Percentiles rank a stretch among this genome's conserved stretches.
phyloP scores from a whole-genome alignment of 1,140 invertebrate species.

The Ceratina australensis region DNA sequence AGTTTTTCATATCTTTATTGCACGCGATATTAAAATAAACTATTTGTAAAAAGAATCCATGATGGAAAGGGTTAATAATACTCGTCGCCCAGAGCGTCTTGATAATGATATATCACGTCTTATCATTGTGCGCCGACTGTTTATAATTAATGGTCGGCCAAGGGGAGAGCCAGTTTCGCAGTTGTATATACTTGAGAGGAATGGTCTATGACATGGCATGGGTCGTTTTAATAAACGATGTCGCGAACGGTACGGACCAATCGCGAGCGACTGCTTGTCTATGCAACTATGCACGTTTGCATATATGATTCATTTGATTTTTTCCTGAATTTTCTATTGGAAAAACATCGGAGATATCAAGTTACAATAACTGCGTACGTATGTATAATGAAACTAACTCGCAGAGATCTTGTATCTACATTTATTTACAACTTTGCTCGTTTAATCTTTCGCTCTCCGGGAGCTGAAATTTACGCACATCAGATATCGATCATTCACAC shows the following conservation, averaged over 20 bases:
- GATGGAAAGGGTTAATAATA: constrained; percentile 45
- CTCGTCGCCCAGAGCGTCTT: constrained; percentile 18
- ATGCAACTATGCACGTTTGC: constrained; percentile 4
- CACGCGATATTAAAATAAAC: no score
- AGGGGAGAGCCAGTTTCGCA: constrained; percentile 37
- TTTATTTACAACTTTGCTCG: not conserved
- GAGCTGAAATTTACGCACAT: constrained; percentile 5
- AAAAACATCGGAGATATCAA: not conserved
- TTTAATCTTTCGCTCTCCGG: not conserved
- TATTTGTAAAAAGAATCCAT: no score
- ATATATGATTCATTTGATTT: not conserved
- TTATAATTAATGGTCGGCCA: constrained; percentile 49
- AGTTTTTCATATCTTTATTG: no score
- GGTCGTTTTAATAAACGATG: constrained; percentile 56
- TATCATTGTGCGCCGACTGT: constrained; percentile 45
- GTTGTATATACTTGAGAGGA: constrained; percentile 9
- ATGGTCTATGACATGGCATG: constrained; percentile 34
- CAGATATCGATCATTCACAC: not conserved
- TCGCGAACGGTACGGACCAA: constrained; percentile 28
- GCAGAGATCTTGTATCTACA: not conserved
- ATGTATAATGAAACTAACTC: not conserved
- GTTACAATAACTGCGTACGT: no score
- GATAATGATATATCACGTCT: constrained; percentile 55
- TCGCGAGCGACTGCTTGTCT: not conserved
- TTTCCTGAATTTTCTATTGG: not conserved